phyloP scores from a whole-genome alignment of 2,888 invertebrate genomes.

The Rhagonycha lutea region DNA sequence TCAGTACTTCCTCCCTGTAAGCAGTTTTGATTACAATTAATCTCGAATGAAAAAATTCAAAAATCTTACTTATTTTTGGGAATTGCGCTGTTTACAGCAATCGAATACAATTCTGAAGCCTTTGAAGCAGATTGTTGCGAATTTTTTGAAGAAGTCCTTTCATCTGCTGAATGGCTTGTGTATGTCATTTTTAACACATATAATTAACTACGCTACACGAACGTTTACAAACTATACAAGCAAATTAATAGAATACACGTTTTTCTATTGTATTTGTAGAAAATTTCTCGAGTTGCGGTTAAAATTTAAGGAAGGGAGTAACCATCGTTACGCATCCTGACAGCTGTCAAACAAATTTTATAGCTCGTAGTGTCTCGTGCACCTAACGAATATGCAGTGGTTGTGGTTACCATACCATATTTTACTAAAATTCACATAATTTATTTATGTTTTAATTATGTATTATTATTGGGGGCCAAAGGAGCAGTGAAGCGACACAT shows the following conservation, averaged over 20 bases:
- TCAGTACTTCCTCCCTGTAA: conserved; percentile 85
- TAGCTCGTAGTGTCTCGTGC: not conserved
- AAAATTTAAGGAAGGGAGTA: not conserved
- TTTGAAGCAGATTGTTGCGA: not conserved
- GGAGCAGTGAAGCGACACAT: no score
- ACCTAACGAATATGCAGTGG: not conserved
- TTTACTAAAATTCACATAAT: no score
- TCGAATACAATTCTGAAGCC: conserved; percentile 4
- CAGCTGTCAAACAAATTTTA: not conserved
- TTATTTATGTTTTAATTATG: no score
- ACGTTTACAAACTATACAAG: not conserved
- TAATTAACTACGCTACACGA: not conserved
- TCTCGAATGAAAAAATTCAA: not conserved
- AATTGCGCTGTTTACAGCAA: conserved; percentile 39
- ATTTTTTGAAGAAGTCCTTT: not conserved
- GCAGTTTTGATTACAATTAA: not conserved
- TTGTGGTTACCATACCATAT: not conserved
- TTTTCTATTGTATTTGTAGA: not conserved
- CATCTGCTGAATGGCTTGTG: not conserved
- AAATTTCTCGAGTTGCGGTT: not conserved
- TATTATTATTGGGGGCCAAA: no score
- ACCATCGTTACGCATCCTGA: not conserved
- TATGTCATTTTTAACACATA: not conserved
- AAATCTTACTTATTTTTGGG: conserved; percentile 41
- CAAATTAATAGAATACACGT: not conserved